These are phyloP conservation scores for Camelus bactrianus DNA, from an alignment of 2,113 vertebrate genomes.

Conservation along the genomic window DNA sequence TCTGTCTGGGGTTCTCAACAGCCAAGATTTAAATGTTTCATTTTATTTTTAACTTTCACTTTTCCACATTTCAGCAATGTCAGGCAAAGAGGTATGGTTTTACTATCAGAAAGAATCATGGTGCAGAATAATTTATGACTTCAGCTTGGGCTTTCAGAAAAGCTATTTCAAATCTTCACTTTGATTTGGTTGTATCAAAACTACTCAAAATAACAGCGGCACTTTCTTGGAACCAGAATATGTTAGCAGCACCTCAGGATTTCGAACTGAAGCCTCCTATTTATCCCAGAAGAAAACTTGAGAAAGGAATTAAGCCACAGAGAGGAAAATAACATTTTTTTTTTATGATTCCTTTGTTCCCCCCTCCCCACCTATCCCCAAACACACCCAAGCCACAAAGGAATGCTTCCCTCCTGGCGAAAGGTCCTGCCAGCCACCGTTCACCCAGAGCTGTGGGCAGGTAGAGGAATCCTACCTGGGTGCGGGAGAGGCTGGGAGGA, in stretches of 20 bases:
- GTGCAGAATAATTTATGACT: slow-evolving; percentile 91
- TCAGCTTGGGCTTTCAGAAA: slow-evolving; percentile 88
- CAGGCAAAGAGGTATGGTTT: slow-evolving; percentile 89
- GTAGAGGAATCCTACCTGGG: not conserved
- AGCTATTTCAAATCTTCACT: slow-evolving; percentile 89
- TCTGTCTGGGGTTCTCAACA: slow-evolving; percentile 86
- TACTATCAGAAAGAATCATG: slow-evolving; percentile 88
- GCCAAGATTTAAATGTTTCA: slow-evolving; percentile 89
- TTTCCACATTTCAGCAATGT: slow-evolving; percentile 88
- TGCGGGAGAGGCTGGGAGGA: not conserved
- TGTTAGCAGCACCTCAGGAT: slow-evolving; percentile 80
- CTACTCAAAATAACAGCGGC: slow-evolving; percentile 88
- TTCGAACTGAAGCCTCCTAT: slow-evolving; percentile 63
- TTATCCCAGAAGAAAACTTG: slow-evolving; percentile 82
- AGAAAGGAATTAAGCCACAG: slow-evolving; percentile 63
- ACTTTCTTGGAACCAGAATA: slow-evolving; percentile 85
- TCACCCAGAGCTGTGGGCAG: not conserved
- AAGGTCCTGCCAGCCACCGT: not conserved
- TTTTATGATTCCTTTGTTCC: not conserved
- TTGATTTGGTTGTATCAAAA: slow-evolving; percentile 90
- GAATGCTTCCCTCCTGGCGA: rapidly evolving
- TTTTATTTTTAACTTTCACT: slow-evolving; percentile 90
- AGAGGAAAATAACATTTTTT: not conserved
- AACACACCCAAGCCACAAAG: not conserved
- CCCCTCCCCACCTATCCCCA: not conserved